Evolutionary conservation across 2,888 invertebrate genomes (phyloP), one percentile per base, ranked within the genome.

Genomic region (Nomada hirtipes): DNA sequence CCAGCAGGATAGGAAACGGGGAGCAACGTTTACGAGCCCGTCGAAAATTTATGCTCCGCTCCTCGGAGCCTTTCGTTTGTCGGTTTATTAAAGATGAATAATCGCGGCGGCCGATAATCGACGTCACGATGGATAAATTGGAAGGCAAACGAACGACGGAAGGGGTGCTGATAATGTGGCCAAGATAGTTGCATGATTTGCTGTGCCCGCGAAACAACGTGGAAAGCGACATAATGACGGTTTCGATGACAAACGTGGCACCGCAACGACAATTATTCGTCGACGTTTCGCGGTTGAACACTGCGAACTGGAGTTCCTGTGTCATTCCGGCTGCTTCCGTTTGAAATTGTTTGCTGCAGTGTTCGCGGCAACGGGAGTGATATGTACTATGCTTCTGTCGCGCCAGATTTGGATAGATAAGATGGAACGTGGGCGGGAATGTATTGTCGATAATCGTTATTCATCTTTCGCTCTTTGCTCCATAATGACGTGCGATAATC

Each of bases 211-310:
- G 50, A 26, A 79, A 79, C 20, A 68, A 53, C 50, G 44, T 50
- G 75, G n/a, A 73, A 70, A 60, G 50, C 71, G 60, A 76, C 44
- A 42, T 82, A 85, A 85, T 55, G 85, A 85, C n/a, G 72, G 75
- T 50, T 57, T 69, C 50, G 69, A 71, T 76, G 86, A 85, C 85
- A 53, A 76, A 64, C 23, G 20, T 61, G 69, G 79, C 72, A 72
- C 85, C 71, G 61, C 82, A 59, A 18, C 68, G 68, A 36, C 76
- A 76, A 85, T 85, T 85, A 82, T 82, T 80, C 42, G 52, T 18
- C 63, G 55, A 64, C 20, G 60, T 57, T 70, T 60, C 53, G 60
- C 55, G 69, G 63, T 26, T 52, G 42, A 15, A 36, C 50, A 36
- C 69, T 55, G 23, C 70, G 68, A 75, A 60, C 63, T 50, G 47